Evolutionary conservation across 2,113 vertebrate genomes (phyloP).

Genomic region (Leptodactylus fuscus): DNA sequence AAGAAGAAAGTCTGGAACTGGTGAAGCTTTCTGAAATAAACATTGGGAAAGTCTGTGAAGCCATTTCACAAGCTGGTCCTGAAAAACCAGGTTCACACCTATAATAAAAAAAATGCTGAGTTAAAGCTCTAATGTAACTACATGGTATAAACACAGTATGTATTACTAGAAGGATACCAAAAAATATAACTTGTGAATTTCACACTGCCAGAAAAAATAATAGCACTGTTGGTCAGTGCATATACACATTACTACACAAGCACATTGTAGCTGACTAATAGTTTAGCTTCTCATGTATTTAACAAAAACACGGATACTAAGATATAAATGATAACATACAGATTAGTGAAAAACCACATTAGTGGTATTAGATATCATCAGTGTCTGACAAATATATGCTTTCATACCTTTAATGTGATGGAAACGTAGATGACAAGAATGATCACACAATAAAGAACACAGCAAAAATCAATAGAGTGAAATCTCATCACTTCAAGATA

Average conservation of each 20-base stretch:
- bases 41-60: conserved; percentile 91
- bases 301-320: not conserved
- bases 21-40: conserved; percentile 95
- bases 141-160: not conserved
- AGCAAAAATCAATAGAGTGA: conserved; percentile 38
- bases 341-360: not conserved
- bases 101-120: not conserved
- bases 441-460: conserved; percentile 45
- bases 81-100: conserved; percentile 97
- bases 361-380: not conserved
- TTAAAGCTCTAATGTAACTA: not conserved
- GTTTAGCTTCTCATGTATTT: not conserved
- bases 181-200: not conserved
- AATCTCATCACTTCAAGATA: conserved; percentile 19
- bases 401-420: not conserved
- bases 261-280: not conserved
- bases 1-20: conserved; percentile 91
- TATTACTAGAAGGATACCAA: not conserved
- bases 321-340: not conserved
- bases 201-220: not conserved
- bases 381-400: not conserved
- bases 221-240: not conserved
- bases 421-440: conserved; percentile 41
- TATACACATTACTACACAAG: not conserved
- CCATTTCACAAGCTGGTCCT: conserved; percentile 91